Conservation (phyloP, 2,113 vertebrate genomes). For the Ciconia boyciana region DNA sequence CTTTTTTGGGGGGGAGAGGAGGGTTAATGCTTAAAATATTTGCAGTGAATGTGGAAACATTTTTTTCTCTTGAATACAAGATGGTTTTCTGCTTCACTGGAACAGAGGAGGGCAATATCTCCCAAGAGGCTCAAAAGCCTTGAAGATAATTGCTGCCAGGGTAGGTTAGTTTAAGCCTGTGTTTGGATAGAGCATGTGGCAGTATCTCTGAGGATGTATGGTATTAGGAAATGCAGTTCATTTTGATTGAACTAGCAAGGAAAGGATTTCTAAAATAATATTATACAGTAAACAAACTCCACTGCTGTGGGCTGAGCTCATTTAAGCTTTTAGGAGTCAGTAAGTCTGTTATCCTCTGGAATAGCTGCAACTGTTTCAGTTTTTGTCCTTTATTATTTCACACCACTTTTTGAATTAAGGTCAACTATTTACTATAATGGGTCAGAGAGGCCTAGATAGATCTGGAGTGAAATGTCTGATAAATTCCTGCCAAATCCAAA, state of each 20-base stretch:
- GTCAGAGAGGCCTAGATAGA: not conserved
- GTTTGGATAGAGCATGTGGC: not conserved
- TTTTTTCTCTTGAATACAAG: not conserved
- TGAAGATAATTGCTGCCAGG: conserved; percentile 2
- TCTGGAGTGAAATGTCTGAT: not conserved
- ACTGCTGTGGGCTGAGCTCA: not conserved
- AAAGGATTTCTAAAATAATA: conserved; percentile 43
- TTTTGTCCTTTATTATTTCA: conserved; percentile 1
- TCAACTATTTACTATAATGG: not conserved
- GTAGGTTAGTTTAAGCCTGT: not conserved
- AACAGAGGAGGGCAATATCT: not conserved
- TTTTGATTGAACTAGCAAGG: conserved; percentile 33
- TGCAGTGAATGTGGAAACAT: not conserved
- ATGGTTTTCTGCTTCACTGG: not conserved
- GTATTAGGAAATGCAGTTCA: conserved; percentile 31
- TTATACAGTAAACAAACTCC: not conserved
- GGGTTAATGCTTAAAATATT: not conserved
- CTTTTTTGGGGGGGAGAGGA: not conserved
- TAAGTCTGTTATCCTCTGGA: not conserved
- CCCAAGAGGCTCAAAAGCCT: not conserved
- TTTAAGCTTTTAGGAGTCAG: not conserved
- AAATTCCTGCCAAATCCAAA: not conserved
- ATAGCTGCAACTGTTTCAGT: not conserved
- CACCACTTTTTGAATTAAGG: not conserved
- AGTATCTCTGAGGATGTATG: conserved; percentile 27